Evolutionary conservation across 1,140 invertebrate species (phyloP).

Genomic region (Periplaneta americana): DNA sequence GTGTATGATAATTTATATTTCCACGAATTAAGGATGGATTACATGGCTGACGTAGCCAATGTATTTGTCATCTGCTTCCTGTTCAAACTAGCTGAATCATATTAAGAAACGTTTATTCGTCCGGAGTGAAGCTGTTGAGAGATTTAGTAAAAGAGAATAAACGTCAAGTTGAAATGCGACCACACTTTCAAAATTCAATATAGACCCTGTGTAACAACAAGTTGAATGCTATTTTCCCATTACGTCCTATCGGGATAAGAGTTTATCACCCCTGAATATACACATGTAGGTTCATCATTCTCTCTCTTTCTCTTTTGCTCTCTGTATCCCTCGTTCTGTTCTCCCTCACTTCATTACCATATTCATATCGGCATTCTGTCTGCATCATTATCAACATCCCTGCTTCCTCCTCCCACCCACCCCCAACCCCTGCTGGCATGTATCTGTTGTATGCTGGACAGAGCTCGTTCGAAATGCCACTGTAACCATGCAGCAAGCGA

Average conservation of each 20-base stretch:
- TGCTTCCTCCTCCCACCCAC: neutral
- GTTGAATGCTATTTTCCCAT: neutral
- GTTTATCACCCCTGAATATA: neutral
- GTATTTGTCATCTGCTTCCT: too few relatives aligned
- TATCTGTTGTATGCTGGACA: neutral
- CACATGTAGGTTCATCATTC: neutral
- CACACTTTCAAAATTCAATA: neutral
- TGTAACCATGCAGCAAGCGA: neutral
- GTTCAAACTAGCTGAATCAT: too few relatives aligned
- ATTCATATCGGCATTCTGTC: neutral
- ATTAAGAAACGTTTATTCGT: too few relatives aligned
- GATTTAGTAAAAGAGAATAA: neutral
- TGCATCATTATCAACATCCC: neutral
- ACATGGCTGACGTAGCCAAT: too few relatives aligned
- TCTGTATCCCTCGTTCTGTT: neutral
- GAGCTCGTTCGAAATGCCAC: neutral
- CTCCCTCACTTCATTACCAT: neutral
- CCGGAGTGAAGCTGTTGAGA: too few relatives aligned
- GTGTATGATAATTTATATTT: too few relatives aligned
- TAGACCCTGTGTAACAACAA: neutral
- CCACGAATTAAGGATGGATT: too few relatives aligned
- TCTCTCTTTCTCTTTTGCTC: neutral
- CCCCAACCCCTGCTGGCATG: neutral
- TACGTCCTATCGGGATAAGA: neutral
- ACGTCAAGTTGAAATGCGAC: neutral